phyloP scores from a whole-genome alignment of 1,140 invertebrate species.

The Zaprionus lachaisei region DNA sequence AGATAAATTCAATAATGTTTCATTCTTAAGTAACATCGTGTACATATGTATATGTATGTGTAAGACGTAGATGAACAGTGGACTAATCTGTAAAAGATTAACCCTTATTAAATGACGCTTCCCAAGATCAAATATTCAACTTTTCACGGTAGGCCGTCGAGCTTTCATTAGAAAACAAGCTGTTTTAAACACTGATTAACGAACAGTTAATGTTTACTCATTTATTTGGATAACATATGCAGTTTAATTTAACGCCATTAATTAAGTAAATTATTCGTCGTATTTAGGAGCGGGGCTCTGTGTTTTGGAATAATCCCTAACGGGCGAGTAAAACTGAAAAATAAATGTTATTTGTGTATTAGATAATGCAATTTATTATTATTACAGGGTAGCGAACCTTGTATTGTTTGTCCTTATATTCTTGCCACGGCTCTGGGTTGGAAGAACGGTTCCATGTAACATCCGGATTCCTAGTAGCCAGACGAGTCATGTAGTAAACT shows the following conservation, averaged over 20 bases:
- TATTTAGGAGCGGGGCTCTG: slow-evolving; percentile 88
- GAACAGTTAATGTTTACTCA: slow-evolving; percentile 6
- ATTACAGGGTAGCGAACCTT: slow-evolving; percentile 86
- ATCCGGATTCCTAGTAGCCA: slow-evolving; percentile 91
- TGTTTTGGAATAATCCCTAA: slow-evolving; percentile 87
- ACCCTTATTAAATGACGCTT: neutral
- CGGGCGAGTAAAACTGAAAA: slow-evolving; percentile 88
- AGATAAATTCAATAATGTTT: too few relatives aligned
- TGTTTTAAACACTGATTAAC: neutral
- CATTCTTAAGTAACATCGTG: too few relatives aligned
- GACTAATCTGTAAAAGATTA: neutral
- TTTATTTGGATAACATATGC: slow-evolving; percentile 39
- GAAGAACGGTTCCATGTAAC: slow-evolving; percentile 90
- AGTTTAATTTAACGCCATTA: slow-evolving; percentile 8
- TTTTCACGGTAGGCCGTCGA: neutral
- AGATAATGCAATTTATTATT: neutral
- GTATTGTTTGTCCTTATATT: slow-evolving; percentile 91
- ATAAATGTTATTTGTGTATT: slow-evolving; percentile 51
- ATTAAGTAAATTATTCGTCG: slow-evolving; percentile 80
- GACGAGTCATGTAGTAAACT: slow-evolving; percentile 87
- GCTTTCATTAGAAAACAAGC: neutral
- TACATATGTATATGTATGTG: too few relatives aligned
- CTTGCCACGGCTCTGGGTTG: slow-evolving; percentile 92
- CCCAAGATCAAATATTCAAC: neutral
- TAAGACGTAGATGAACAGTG: too few relatives aligned